Base-by-base conservation (phyloP, 2,888 invertebrate genomes). In the Trachelus troglodyta region DNA sequence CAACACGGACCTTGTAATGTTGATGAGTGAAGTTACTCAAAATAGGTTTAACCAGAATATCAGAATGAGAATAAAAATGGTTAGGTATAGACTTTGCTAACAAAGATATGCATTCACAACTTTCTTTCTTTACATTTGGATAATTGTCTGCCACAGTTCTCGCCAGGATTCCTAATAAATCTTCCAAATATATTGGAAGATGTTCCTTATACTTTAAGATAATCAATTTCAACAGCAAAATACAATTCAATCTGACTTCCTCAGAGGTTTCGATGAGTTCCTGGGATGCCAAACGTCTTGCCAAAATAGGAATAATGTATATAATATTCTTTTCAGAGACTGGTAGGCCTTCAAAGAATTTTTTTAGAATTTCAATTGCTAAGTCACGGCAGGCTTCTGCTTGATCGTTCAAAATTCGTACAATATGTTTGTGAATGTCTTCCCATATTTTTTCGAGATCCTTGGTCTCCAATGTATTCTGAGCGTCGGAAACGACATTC, bases 101-200 rank as follows among this genome's bases (percentile, higher is more conserved):
- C 76, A 93, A 90, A 1, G 95, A 94, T 73, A 96, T 94, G 85
- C 96, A 95, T 79, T 93, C 92, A 90, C 97, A 97, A 71, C 96
- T 95, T 85, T 95, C 94, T 85, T 95, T 94, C 90, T 97, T 97
- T 0, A 98, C 95, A 84, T 95, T 94, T 4, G 97, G 96, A 92
- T 94, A 97, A 35, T 95, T 94, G 92, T 98, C 98, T 0, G 94
- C 92, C 1, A 96, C 93, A 0, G 95, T 95, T 88, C 95, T 95
- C 40, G 93, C 92, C 37, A 98, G 91, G 86, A 98, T 96, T 83
- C 92, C 94, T 0, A 96, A 93, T 71, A 96, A 93, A 87, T 97
- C 97, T 85, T 95, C 95, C n/a, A 96, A 92, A 89, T 96, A 97
- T 0, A 95, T 93, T 77, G 93, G 92, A 23, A 96, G 90, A 75